Evolutionary conservation across 2,113 vertebrate species (phyloP), one percentile per base, ranked within the genome.

Genomic region (Clinocottus analis): DNA sequence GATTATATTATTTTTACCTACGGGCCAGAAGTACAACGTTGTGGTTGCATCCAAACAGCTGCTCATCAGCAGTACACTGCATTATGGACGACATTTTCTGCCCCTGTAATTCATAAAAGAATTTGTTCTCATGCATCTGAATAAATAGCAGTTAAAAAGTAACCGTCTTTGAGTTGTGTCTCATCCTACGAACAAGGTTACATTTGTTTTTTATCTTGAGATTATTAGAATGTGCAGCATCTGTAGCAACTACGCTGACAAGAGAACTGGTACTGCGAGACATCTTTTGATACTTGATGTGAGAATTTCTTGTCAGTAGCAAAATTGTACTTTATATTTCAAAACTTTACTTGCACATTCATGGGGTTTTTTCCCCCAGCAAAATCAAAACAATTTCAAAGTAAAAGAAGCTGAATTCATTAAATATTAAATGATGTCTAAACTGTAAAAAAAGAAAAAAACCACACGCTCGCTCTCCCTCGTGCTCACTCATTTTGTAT

Each of bases 401-500:
- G 0, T 23, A 58, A 29, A 58, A 29, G 25, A 11, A 51, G 25
- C 55, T 58, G 3, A 58, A 58, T 16, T 58, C 3, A 29, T 29
- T 25, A 14, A 61, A 61, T 61, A 10, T 37, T 53, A 10, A 68
- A 37, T 53, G 47, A 33, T 53, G 12, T 33, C 19, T 27, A 65
- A 65, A 65, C n/a, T 29, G 2, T 29, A 1, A 29, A 10, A 10
- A 53, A n/a, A 51, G 9, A 16, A 43, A n/a, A n/a, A n/a, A n/a
- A n/a, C 83, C 58, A 41, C 11, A 0, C 27, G 47, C 61, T 82
- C 47, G 51, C 64, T 73, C 58, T 67, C 60, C 31, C 43, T 77
- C 59, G 12, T 35, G 47, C 60, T 81, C 77, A 27, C 67, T 81
- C 10, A 11, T 88, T 85, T 81, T 82, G 68, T 71, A 11, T 87